Conservation (phyloP, 2,888 invertebrate species). For the Ptychoptera contaminata region DNA sequence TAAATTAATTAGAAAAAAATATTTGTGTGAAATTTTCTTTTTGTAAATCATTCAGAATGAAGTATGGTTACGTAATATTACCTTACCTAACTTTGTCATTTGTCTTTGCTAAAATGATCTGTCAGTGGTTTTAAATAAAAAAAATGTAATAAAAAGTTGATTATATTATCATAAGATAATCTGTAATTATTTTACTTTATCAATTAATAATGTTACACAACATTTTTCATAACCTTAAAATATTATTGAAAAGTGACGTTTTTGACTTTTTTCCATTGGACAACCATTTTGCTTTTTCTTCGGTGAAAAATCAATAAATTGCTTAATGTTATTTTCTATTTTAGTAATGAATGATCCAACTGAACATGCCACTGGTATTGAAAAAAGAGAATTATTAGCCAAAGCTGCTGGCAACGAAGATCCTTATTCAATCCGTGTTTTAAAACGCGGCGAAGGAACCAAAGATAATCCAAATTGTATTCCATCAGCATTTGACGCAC, state of each 20-base stretch:
- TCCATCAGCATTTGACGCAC: slow-evolving; percentile 76
- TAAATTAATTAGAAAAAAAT: too few relatives aligned
- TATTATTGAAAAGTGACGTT: background rate
- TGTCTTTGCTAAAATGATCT: too few relatives aligned
- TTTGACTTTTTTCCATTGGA: background rate
- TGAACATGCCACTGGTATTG: slow-evolving; percentile 86
- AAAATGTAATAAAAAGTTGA: slow-evolving; percentile 3
- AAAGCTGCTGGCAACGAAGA: slow-evolving; percentile 76
- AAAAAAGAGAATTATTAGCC: slow-evolving; percentile 78
- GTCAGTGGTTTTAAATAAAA: too few relatives aligned
- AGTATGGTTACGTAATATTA: too few relatives aligned
- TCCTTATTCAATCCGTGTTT: slow-evolving; percentile 69
- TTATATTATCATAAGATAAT: background rate
- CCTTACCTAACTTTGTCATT: too few relatives aligned
- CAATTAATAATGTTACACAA: background rate
- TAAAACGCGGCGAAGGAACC: slow-evolving; percentile 69
- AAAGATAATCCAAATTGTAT: slow-evolving; percentile 75
- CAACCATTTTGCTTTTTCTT: background rate
- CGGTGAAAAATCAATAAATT: too few relatives aligned
- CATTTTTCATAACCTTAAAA: background rate
- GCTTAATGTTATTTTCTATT: slow-evolving; percentile 10
- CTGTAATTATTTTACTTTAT: background rate
- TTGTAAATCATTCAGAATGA: too few relatives aligned
- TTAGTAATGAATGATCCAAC: slow-evolving; percentile 73
- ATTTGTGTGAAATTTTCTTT: too few relatives aligned